Evolutionary conservation across 2,888 invertebrate species (phyloP), one percentile per base, ranked within the genome.

Genomic region (Atrina japonica): DNA sequence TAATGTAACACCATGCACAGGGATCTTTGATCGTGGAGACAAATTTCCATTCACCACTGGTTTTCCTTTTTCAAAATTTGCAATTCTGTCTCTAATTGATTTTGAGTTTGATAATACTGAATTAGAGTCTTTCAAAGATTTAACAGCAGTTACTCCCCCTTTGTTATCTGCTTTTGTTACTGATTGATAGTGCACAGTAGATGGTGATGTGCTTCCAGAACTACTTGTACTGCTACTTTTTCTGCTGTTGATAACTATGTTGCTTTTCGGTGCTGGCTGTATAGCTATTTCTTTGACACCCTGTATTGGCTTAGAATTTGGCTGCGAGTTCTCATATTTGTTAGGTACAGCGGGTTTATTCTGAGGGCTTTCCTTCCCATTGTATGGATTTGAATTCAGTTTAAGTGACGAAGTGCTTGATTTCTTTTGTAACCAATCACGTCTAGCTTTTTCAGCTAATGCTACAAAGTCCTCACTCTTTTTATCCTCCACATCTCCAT

Each of bases 361-460:
- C 16, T 27, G n/a, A n/a, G 58, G 50, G 25, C 49, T 64, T 18
- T 18, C 21, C 49, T 16, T 25, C 25, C 9, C 27, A 35, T 11
- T 35, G 35, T 11, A 47, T 11, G 45, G 49, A 11, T 18, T 21
- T 25, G 52, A 25, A 41, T 63, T 63, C 9, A 63, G 41, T 21
- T 52, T 60, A 6, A 77, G 70, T 3, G 70, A 70, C 18, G 73
- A 59, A 43, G 68, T 74, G 30, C 66, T 66, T 11, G 70, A 69
- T 56, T 75, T 78, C 27, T 78, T 84, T 65, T 84, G 81, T 18
- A 89, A 63, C 66, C 81, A 87, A 43, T 87, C 86, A 56, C 83
- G 86, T 16, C 89, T 64, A 14, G 84, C 84, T 71, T 84, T 86
- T 73, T 88, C 89, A 18, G 89, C 89, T 40, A 84, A 64, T 5